Evolutionary conservation across 2,888 invertebrate species (phyloP), one percentile per base, ranked within the genome.

Genomic region (Cheilosia vulpina): DNA sequence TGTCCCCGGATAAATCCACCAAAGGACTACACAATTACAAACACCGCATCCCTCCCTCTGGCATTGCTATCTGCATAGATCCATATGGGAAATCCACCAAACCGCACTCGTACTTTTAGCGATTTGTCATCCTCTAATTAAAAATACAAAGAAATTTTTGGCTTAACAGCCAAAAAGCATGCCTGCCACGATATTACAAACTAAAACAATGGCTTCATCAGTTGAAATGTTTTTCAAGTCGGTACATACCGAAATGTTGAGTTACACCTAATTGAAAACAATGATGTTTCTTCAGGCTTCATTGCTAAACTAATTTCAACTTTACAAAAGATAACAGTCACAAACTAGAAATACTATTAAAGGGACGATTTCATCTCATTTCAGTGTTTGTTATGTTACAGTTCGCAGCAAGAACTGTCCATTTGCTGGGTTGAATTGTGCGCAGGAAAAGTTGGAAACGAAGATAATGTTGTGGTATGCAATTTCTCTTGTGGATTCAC

Each of bases 281-380:
- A 72, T 72, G 31, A 62, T 43, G 31, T 34, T 62, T 43, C 58
- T 50, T 50, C 41, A 43, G 31, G 31, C 43, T 52, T 1, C 43
- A 38, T 63, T 17, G 38, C 15, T 38, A 31, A 75, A 65, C 73
- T 43, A 73, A 43, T 73, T 73, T 38, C 0, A 65, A 65, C 55
- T 34, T 63, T 75, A 31, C 13, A 53, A 47, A 17, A 65, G 65
- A 65, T 57, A 57, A 75, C 17, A 65, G 13, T 43, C 17, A 47
- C 24, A n/a, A 65, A 63, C 41, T 24, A 19, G 15, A 57, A 47
- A 45, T 21, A 21, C n/a, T 21, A 73, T 45, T 63, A 63, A 73
- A 55, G 55, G n/a, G 34, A 57, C 73, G 24, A 65, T 65, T 47
- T 57, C 38, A 57, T 75, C 53, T 38, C 57, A 75, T 65, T 75